A percentile compares a stretch with the other conserved stretches of the same genome.
Evolutionary conservation across 2,888 invertebrate species (phyloP).

Genomic region (Exephanes ischioxanthus): DNA sequence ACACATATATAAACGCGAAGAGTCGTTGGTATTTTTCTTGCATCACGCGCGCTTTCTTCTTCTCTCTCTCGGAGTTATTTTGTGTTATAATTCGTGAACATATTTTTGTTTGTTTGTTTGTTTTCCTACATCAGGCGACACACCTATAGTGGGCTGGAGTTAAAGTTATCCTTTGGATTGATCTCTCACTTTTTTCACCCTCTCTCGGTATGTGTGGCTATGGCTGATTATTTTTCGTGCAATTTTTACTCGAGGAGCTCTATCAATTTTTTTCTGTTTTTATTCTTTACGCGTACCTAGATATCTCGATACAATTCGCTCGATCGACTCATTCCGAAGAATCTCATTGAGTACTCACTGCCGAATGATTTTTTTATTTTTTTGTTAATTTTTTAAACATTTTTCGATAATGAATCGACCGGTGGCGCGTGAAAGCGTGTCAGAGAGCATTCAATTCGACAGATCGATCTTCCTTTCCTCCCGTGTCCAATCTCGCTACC

Average conservation of each 20-base stretch:
- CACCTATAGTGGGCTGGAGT: conserved; percentile 54
- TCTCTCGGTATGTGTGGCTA: not conserved
- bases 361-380: conserved; percentile 38
- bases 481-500: conserved; percentile 50
- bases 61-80: conserved; percentile 62
- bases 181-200: conserved; percentile 17
- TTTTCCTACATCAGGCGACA: conserved; percentile 51
- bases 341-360: conserved; percentile 51
- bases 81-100: conserved; percentile 60
- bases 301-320: conserved; percentile 74
- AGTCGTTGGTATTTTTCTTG: conserved; percentile 67
- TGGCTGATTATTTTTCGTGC: conserved; percentile 28
- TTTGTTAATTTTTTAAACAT: not conserved
- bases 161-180: conserved; percentile 46
- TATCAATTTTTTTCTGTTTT: conserved; percentile 28
- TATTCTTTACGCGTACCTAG: conserved; percentile 69
- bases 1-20: conserved; percentile 78
- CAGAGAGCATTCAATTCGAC: conserved; percentile 50
- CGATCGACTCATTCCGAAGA: conserved; percentile 60
- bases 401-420: conserved; percentile 17
- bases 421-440: conserved; percentile 13
- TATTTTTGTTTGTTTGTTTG: conserved; percentile 30
- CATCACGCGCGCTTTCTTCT: conserved; percentile 20
- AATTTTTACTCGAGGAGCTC: conserved; percentile 50
- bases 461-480: conserved; percentile 41